A percentile compares a stretch with the other conserved stretches of the same genome.
phyloP scores from a whole-genome alignment of 64 coral and sea anemone species.

The Astreopora myriophthalma region DNA sequence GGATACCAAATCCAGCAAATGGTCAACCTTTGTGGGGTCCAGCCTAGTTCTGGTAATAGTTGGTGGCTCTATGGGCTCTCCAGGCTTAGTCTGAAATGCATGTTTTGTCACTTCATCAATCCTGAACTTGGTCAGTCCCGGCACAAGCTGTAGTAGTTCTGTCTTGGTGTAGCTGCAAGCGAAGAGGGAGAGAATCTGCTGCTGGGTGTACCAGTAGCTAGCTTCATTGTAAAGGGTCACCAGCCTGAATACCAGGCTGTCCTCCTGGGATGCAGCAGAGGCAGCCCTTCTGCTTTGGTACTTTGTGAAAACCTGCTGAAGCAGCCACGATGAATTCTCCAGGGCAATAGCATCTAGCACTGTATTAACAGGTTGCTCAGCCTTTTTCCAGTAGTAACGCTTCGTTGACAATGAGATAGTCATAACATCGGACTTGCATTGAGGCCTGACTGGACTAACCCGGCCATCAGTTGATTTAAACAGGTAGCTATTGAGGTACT shows the following conservation, averaged over 20 bases:
- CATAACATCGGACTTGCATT: slow-evolving; percentile 43
- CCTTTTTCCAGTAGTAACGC: no score
- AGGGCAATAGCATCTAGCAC: no score
- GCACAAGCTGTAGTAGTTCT: background rate
- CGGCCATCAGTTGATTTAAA: slow-evolving; percentile 9
- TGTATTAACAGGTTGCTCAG: no score
- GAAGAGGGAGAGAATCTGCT: no score
- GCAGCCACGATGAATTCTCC: no score
- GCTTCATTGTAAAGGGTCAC: no score
- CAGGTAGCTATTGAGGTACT: background rate
- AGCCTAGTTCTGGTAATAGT: background rate
- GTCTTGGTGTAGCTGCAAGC: no score
- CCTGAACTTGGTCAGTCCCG: background rate
- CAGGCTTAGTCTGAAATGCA: background rate
- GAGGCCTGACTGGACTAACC: slow-evolving; percentile 22
- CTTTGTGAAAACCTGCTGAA: background rate
- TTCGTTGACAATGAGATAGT: background rate
- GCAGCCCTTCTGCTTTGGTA: background rate
- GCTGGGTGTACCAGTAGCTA: no score
- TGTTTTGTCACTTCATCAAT: slow-evolving; percentile 30
- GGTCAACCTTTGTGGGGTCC: background rate
- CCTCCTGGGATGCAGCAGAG: background rate
- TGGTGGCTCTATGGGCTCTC: background rate
- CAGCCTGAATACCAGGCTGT: no score
- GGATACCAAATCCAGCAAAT: background rate